A percentile compares a stretch with the other conserved stretches of the same genome.
Conservation (phyloP, 1,140 invertebrate species). For the Polypedilum pembai region DNA sequence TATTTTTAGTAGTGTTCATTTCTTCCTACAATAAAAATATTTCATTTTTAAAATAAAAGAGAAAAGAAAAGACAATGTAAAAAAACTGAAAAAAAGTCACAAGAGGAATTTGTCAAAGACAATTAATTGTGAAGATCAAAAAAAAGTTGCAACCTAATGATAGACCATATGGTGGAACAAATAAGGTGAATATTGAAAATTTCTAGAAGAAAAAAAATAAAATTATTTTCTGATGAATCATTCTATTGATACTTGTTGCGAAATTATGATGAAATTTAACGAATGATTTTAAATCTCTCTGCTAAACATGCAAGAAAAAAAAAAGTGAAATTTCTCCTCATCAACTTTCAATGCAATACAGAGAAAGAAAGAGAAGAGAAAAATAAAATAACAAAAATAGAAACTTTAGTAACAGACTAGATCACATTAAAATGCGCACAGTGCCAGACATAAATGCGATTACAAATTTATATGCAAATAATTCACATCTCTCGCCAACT, state of each 20-base stretch:
- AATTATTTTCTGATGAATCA: too few species aligned
- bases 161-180: too few species aligned
- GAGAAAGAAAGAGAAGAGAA: background rate
- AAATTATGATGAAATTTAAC: background rate
- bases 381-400: background rate
- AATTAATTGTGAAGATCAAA: too few species aligned
- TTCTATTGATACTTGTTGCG: background rate
- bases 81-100: too few species aligned
- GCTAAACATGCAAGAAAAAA: background rate
- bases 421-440: constrained; percentile 5
- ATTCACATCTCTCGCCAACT: background rate
- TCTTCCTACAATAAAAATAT: too few species aligned
- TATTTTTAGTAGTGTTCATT: constrained; percentile 15
- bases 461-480: constrained; percentile 14
- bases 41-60: too few species aligned
- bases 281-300: background rate
- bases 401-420: background rate
- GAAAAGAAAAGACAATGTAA: too few species aligned
- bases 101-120: too few species aligned
- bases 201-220: too few species aligned
- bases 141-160: too few species aligned
- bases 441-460: constrained; percentile 10
- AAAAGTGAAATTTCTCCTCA: constrained; percentile 1
- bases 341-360: background rate
- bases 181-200: too few species aligned